These are phyloP conservation scores for Tyria jacobaeae DNA, from an alignment of 2,888 invertebrate species.

Conservation along the genomic window DNA sequence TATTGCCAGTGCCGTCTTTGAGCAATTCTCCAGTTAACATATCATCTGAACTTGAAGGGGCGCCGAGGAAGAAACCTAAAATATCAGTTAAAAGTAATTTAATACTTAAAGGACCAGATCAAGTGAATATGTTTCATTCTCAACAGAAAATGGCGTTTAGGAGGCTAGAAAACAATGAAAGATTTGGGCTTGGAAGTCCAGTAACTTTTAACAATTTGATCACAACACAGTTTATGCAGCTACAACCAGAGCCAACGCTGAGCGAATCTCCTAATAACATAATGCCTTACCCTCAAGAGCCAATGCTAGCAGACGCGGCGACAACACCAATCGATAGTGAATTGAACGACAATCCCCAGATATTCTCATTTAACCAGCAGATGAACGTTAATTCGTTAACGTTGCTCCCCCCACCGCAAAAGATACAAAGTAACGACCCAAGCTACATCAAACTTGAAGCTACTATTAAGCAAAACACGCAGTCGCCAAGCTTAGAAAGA, in stretches of 20 bases:
- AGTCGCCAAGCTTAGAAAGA: constrained; percentile 77
- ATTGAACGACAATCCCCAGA: constrained; percentile 67
- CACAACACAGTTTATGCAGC: constrained; percentile 81
- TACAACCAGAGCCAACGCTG: constrained; percentile 72
- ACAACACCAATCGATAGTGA: constrained; percentile 71
- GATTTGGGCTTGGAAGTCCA: constrained; percentile 74
- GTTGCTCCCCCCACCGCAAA: constrained; percentile 73
- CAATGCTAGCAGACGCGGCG: constrained; percentile 65
- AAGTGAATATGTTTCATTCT: constrained; percentile 82
- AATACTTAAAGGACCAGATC: constrained; percentile 82
- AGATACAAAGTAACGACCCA: constrained; percentile 75
- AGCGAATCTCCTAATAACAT: constrained; percentile 74
- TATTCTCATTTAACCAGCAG: constrained; percentile 78
- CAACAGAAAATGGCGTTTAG: constrained; percentile 83
- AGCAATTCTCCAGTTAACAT: constrained; percentile 77
- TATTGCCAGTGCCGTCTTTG: constrained; percentile 75
- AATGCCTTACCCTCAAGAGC: constrained; percentile 72
- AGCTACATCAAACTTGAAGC: constrained; percentile 82
- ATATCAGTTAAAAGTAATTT: constrained; percentile 85
- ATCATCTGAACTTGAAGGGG: constrained; percentile 66
- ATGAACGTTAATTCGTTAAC: constrained; percentile 75
- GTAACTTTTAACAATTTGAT: constrained; percentile 82
- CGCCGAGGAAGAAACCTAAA: constrained; percentile 80
- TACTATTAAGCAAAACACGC: constrained; percentile 81
- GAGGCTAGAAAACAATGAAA: constrained; percentile 75